Evolutionary conservation across 2,113 vertebrate genomes (phyloP).

Genomic region (Halichoerus grypus): DNA sequence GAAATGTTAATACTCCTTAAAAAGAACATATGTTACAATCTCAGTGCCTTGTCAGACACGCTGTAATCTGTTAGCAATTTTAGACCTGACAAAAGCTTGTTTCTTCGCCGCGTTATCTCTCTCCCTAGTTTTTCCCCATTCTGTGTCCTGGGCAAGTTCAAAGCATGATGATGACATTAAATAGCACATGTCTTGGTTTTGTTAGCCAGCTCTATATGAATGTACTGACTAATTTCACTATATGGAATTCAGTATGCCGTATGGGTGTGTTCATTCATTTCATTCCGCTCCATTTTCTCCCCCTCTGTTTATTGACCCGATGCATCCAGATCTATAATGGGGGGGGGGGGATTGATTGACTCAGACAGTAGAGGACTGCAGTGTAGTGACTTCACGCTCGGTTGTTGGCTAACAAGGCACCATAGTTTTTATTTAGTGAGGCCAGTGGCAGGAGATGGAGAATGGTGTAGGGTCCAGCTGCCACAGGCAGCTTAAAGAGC

Average conservation of each 20-base stretch:
- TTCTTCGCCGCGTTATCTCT: conserved; percentile 23
- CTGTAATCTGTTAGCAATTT: conserved; percentile 42
- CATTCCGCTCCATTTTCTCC: conserved; percentile 25
- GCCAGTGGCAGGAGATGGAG: conserved; percentile 83
- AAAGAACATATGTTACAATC: conserved; percentile 67
- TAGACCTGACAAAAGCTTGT: conserved; percentile 59
- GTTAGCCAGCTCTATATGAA: conserved; percentile 69
- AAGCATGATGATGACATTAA: conserved; percentile 53
- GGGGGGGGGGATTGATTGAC: conserved; percentile 86
- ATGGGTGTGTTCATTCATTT: conserved; percentile 65
- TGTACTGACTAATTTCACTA: conserved; percentile 37
- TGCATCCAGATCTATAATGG: conserved; percentile 81
- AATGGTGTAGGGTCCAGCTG: conserved; percentile 85
- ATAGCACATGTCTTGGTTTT: conserved; percentile 70
- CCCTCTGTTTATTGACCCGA: conserved; percentile 71
- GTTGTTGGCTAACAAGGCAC: conserved; percentile 90
- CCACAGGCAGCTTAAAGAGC: conserved; percentile 85
- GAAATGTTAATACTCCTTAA: conserved; percentile 73
- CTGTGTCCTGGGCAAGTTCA: conserved; percentile 54
- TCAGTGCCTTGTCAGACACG: conserved; percentile 67
- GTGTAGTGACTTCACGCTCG: conserved; percentile 88
- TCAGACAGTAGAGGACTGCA: conserved; percentile 82
- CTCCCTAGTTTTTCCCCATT: background rate
- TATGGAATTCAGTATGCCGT: conserved; percentile 68
- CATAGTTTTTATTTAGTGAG: conserved; percentile 87